Evolutionary conservation across 2,113 vertebrate species (phyloP).

Genomic region (Oryzias celebensis): DNA sequence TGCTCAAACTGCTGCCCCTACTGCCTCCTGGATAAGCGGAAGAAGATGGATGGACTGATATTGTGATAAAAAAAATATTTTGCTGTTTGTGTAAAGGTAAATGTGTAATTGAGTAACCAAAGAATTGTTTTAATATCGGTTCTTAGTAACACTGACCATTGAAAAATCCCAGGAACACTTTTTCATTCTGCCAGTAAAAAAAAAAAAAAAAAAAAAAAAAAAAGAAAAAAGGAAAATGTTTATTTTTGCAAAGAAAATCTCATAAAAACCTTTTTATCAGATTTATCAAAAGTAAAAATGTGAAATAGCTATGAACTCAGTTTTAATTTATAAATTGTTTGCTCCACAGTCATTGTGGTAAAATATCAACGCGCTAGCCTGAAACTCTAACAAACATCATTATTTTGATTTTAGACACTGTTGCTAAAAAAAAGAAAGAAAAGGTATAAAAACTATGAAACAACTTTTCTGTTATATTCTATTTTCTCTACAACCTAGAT

Average conservation of each 20-base stretch:
- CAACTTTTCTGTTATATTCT: not conserved
- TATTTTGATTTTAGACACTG: no score
- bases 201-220: conserved; percentile 52
- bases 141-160: not conserved
- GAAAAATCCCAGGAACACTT: conserved; percentile 26
- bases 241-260: conserved; percentile 29
- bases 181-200: conserved; percentile 34
- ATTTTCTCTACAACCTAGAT: not conserved
- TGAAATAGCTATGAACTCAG: conserved; percentile 28
- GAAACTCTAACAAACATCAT: no score
- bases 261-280: conserved; percentile 42
- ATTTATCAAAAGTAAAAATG: conserved; percentile 43
- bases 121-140: no score
- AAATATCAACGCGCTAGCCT: no score
- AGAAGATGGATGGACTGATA: no score
- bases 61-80: no score
- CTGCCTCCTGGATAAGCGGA: no score
- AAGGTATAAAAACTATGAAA: not conserved
- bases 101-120: no score
- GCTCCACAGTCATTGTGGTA: not conserved
- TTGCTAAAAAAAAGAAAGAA: not conserved
- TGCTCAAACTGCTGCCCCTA: no score
- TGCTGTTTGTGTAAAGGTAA: no score
- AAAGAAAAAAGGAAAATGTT: conserved; percentile 55
- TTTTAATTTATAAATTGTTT: conserved; percentile 4